Evolutionary conservation across 2,113 vertebrate species (phyloP).

Genomic region (Tringa solitaria): DNA sequence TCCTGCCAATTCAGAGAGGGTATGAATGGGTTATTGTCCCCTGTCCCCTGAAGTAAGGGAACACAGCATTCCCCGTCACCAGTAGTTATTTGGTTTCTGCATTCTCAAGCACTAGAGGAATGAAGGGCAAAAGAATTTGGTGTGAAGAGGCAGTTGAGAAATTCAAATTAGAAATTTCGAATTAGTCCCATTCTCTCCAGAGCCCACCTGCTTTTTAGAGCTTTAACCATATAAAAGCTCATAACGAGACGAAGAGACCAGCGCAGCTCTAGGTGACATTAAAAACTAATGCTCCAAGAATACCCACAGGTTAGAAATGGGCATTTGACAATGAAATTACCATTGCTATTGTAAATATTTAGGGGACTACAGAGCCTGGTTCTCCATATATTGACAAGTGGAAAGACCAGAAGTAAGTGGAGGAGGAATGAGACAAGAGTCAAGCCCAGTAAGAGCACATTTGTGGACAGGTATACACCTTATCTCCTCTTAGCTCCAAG

Average conservation of each 20-base stretch:
- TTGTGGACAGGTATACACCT: background rate
- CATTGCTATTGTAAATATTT: background rate
- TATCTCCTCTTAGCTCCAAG: background rate
- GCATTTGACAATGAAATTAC: background rate
- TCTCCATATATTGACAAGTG: background rate
- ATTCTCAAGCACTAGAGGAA: background rate
- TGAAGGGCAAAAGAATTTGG: background rate
- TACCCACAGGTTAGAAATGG: background rate
- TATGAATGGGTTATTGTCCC: background rate
- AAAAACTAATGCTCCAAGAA: background rate
- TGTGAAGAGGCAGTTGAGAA: background rate
- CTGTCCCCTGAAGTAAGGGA: background rate
- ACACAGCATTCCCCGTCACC: background rate
- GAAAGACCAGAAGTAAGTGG: background rate
- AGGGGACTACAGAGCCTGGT: background rate
- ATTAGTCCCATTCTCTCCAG: background rate
- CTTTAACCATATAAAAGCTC: background rate
- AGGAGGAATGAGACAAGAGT: background rate
- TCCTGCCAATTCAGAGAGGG: background rate
- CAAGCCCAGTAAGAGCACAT: background rate
- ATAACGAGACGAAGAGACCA: background rate
- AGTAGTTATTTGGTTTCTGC: background rate
- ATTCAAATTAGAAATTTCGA: background rate
- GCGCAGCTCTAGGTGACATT: background rate
- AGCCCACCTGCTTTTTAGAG: background rate